Evolutionary conservation across 23 tunicate species (phyloP).

Genomic region (Halocynthia roretzi): DNA sequence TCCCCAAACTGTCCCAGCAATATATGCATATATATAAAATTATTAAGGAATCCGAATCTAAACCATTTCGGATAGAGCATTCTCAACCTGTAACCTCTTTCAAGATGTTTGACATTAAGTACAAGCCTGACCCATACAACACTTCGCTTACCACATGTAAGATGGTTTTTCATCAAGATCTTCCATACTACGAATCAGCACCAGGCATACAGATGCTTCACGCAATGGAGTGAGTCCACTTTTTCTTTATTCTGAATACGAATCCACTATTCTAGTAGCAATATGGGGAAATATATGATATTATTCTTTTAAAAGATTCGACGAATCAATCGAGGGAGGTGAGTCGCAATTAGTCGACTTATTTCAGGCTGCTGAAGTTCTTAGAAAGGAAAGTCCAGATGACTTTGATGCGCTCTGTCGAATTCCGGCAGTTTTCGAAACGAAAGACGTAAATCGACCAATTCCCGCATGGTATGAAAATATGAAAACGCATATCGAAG

Average conservation of each 20-base stretch:
- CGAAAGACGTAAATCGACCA: slow-evolving; percentile 12
- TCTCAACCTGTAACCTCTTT: not conserved
- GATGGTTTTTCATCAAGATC: slow-evolving; percentile 55
- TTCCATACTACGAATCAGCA: slow-evolving; percentile 36
- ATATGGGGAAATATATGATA: not conserved
- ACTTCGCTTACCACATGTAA: slow-evolving; percentile 23
- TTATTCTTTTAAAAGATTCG: slow-evolving; percentile 30
- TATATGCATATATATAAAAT: not conserved
- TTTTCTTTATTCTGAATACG: not conserved
- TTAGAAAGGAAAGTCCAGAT: slow-evolving; percentile 50
- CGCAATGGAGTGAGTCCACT: slow-evolving; percentile 23
- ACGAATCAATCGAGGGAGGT: slow-evolving; percentile 54
- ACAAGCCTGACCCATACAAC: slow-evolving; percentile 25
- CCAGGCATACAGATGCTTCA: slow-evolving; percentile 60
- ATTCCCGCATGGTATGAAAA: slow-evolving; percentile 19
- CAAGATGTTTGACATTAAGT: slow-evolving; percentile 37
- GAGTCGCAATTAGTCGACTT: slow-evolving; percentile 48
- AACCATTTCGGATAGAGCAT: no score
- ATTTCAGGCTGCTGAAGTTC: slow-evolving; percentile 56
- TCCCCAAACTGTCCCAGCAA: not conserved
- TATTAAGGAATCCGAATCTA: no score
- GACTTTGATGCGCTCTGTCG: slow-evolving; percentile 38
- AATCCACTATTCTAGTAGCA: not conserved
- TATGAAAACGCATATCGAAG: slow-evolving; percentile 26
- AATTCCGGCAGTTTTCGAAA: slow-evolving; percentile 32